Conservation (phyloP, 2,113 vertebrate genomes). For the Corythaeola cristata region DNA sequence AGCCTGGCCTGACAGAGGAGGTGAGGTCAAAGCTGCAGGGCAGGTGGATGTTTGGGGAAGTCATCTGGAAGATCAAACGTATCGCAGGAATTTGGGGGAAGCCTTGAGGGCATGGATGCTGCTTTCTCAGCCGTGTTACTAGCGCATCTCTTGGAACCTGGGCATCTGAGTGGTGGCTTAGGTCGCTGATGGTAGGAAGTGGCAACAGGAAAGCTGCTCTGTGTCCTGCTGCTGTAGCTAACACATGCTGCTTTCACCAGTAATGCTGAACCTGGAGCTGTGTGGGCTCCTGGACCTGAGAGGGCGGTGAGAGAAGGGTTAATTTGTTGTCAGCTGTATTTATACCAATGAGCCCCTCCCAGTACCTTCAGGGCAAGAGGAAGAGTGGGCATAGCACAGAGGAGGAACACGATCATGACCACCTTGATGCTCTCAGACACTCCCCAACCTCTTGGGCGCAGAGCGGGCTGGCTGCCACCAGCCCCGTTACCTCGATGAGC, state of each 20-base stretch:
- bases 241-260: accelerated
- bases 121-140: not conserved
- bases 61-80: not conserved
- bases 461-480: no score
- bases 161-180: no score
- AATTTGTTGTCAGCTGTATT: not conserved
- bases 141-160: not conserved
- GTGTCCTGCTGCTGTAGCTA: not conserved
- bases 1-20: not conserved
- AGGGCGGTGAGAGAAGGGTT: not conserved
- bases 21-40: not conserved
- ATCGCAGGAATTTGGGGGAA: not conserved
- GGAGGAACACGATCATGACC: not conserved
- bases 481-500: not conserved
- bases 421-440: no score
- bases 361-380: not conserved
- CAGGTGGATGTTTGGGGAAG: not conserved
- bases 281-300: not conserved
- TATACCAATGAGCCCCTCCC: not conserved
- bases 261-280: accelerated
- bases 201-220: not conserved
- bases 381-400: no score
- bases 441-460: no score
- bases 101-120: accelerated
- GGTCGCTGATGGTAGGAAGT: not conserved